A percentile compares a stretch with the other conserved stretches of the same genome.
Evolutionary conservation across 1,140 invertebrate genomes (phyloP).

Genomic region (Pissodes strobi): DNA sequence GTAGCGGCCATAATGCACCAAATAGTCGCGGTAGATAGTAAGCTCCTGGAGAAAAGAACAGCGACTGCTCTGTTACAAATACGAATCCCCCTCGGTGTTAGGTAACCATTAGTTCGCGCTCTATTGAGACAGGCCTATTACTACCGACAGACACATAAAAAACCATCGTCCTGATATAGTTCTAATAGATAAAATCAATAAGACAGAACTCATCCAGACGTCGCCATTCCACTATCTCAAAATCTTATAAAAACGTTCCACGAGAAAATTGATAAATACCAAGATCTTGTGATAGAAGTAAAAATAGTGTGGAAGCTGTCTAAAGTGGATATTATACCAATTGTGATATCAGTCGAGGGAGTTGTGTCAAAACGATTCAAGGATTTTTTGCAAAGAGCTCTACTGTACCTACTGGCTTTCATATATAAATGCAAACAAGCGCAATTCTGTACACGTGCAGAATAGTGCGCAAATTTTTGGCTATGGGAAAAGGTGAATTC

Average conservation of each 20-base stretch:
- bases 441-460: no score
- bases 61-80: no score
- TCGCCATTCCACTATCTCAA: not conserved
- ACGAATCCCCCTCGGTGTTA: no score
- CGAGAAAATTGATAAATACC: slow-evolving; percentile 4
- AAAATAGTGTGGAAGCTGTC: not conserved
- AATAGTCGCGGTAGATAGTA: not conserved
- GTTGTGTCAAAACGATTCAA: slow-evolving; percentile 4
- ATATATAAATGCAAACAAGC: no score
- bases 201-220: not conserved
- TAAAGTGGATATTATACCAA: not conserved
- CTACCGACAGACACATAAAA: not conserved
- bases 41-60: no score
- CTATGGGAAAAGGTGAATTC: no score
- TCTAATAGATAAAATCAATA: not conserved
- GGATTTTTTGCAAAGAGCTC: not conserved
- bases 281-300: not conserved
- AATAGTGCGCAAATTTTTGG: no score
- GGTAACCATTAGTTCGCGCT: not conserved
- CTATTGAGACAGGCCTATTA: not conserved
- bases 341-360: not conserved
- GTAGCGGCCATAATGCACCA: not conserved
- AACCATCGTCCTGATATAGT: not conserved
- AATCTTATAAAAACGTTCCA: not conserved
- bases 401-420: no score